Percentiles rank a stretch among this genome's conserved stretches.
Conservation (phyloP, 2,888 invertebrate species). For the Silvanus unidentatus region DNA sequence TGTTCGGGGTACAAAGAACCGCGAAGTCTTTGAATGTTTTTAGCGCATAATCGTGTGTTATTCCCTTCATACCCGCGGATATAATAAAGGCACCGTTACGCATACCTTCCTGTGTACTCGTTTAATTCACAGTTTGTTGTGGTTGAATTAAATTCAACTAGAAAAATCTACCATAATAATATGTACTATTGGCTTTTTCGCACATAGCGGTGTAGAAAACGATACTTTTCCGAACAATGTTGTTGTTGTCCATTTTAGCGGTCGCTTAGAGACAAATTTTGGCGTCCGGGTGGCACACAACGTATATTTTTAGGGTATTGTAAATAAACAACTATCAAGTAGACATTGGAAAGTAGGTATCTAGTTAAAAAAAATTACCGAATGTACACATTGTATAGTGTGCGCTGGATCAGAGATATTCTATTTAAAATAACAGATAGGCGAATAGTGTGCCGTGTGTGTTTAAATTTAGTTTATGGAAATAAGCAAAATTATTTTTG, state of each 20-base stretch:
- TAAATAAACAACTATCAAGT: not conserved
- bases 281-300: no score
- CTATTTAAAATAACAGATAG: not conserved
- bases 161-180: no score
- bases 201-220: no score
- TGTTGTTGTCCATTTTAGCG: no score
- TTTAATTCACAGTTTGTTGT: constrained; percentile 22
- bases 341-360: no score
- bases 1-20: constrained; percentile 43
- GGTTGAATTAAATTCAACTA: constrained; percentile 10
- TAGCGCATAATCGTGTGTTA: constrained; percentile 34
- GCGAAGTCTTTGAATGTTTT: constrained; percentile 41
- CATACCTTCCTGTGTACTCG: constrained; percentile 29
- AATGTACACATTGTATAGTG: no score
- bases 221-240: no score
- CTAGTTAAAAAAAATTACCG: no score
- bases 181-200: no score
- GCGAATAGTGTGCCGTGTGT: constrained; percentile 11
- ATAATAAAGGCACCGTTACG: constrained; percentile 35
- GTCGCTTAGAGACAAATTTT: no score
- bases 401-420: no score
- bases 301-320: not conserved
- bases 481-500: constrained; percentile 16
- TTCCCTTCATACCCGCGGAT: constrained; percentile 31
- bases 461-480: constrained; percentile 21